Evolutionary conservation across 2,888 invertebrate genomes (phyloP).

Genomic region (Macrosoma leucophasiata): DNA sequence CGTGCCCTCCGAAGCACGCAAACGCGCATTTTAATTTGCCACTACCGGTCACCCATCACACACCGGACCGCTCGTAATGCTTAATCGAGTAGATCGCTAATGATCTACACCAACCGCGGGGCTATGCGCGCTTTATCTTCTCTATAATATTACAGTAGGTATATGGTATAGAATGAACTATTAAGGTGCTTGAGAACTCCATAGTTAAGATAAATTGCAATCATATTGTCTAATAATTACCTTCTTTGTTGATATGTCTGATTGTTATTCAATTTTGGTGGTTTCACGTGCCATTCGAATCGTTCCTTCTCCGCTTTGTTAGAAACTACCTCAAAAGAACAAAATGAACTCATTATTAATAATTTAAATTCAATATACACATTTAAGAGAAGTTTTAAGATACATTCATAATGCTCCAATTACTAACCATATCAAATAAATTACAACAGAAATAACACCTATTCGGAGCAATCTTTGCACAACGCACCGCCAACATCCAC

Average conservation of each 20-base stretch:
- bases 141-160: too few species aligned
- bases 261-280: slow-evolving; percentile 24
- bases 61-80: too few species aligned
- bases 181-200: too few species aligned
- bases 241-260: slow-evolving; percentile 35
- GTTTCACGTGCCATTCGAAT: slow-evolving; percentile 41
- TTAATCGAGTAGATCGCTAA: too few species aligned
- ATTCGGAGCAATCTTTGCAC: slow-evolving; percentile 42
- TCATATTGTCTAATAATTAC: slow-evolving; percentile 28
- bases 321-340: slow-evolving; percentile 39
- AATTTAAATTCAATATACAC: not conserved
- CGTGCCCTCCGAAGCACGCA: too few species aligned
- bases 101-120: too few species aligned
- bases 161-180: too few species aligned
- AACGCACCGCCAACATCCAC: slow-evolving; percentile 60
- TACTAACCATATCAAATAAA: slow-evolving; percentile 50
- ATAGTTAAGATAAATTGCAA: not conserved
- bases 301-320: slow-evolving; percentile 44
- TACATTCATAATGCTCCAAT: slow-evolving; percentile 1
- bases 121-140: too few species aligned
- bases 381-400: slow-evolving; percentile 5
- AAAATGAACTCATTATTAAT: slow-evolving; percentile 2
- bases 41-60: too few species aligned
- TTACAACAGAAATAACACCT: slow-evolving; percentile 40
- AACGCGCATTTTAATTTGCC: too few species aligned